A percentile compares a stretch with the other conserved stretches of the same genome.
Evolutionary conservation across 2,113 vertebrate genomes (phyloP).

Genomic region (zebrafish (Danio rerio)): DNA sequence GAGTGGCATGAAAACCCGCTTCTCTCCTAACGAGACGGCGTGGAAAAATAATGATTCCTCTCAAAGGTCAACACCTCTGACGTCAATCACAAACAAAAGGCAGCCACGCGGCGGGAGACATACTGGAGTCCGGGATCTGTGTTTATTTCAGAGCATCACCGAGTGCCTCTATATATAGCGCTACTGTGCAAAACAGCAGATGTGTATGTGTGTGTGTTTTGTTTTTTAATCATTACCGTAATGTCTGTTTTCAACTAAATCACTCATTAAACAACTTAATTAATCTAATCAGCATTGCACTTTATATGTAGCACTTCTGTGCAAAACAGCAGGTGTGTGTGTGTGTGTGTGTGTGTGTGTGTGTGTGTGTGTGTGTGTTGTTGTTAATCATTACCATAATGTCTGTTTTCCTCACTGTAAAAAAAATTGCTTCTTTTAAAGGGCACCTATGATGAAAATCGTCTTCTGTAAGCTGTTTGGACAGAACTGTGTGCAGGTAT

Average conservation of each 20-base stretch:
- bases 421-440: too few relatives aligned
- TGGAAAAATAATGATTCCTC: conserved; percentile 77
- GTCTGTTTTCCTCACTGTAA: not conserved
- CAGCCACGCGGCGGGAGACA: conserved; percentile 47
- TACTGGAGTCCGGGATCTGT: conserved; percentile 20
- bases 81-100: conserved; percentile 78
- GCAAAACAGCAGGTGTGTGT: not conserved
- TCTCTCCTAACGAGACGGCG: conserved; percentile 74
- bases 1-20: conserved; percentile 19
- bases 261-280: too few relatives aligned
- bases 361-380: not conserved
- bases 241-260: conserved; percentile 15
- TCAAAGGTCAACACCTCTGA: conserved; percentile 78
- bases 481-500: too few relatives aligned
- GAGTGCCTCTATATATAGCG: conserved; percentile 34
- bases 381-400: conserved; percentile 10
- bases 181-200: conserved; percentile 6
- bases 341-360: too few relatives aligned
- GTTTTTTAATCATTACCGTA: conserved; percentile 1
- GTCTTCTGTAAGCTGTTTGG: too few relatives aligned
- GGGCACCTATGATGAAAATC: too few relatives aligned
- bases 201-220: not conserved
- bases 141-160: conserved; percentile 31
- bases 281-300: too few relatives aligned
- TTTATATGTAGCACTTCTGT: conserved; percentile 25